phyloP scores from a whole-genome alignment of 1,140 invertebrate species.

The Eufriesea mexicana region DNA sequence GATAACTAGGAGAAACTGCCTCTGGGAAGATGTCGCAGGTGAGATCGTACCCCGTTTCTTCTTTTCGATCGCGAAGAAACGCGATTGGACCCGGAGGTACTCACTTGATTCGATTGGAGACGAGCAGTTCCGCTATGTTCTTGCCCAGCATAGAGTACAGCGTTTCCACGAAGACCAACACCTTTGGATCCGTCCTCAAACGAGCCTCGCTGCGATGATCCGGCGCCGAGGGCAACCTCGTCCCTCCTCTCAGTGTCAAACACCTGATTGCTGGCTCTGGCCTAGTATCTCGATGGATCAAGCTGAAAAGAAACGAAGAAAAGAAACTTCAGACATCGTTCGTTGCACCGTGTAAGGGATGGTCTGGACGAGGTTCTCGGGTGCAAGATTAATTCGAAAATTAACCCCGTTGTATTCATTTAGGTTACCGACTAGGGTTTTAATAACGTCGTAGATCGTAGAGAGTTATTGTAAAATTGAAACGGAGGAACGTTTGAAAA shows the following conservation, averaged over 20 bases:
- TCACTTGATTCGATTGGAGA: constrained; percentile 96
- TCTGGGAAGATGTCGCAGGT: neutral
- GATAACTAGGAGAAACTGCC: neutral
- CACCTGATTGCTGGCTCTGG: constrained; percentile 91
- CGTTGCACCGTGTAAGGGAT: too few species aligned
- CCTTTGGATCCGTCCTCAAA: constrained; percentile 93
- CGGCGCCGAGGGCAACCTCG: constrained; percentile 83
- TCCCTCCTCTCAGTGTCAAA: constrained; percentile 86
- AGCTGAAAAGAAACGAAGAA: constrained; percentile 81
- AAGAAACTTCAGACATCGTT: neutral
- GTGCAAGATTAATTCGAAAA: too few species aligned
- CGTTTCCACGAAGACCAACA: constrained; percentile 97
- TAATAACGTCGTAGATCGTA: too few species aligned
- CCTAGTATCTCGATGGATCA: constrained; percentile 89
- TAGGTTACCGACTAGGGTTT: too few species aligned
- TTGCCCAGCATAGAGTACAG: constrained; percentile 94
- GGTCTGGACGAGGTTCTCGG: neutral
- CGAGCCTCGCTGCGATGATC: constrained; percentile 92
- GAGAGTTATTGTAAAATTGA: too few species aligned
- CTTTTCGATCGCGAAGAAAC: neutral
- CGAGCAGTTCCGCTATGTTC: constrained; percentile 95
- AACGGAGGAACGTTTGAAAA: too few species aligned
- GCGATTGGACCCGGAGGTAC: constrained; percentile 69
- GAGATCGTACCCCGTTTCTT: too few species aligned
- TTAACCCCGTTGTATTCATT: too few species aligned